Evolutionary conservation across 2,113 vertebrate genomes (phyloP).

Genomic region (Lampris megalopsis): DNA sequence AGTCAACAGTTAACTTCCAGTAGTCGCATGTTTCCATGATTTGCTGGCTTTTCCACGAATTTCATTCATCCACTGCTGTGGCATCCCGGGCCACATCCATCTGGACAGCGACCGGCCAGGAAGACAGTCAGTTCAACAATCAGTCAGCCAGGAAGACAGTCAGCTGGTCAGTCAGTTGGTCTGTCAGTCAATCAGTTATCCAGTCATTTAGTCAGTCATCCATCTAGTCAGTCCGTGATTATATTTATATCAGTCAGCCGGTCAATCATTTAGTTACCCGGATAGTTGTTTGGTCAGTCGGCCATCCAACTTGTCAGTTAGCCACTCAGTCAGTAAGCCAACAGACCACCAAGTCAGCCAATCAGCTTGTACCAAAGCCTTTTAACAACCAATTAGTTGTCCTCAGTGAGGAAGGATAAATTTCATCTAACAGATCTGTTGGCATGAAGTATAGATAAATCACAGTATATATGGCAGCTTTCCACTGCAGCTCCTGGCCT

Average conservation of each 20-base stretch:
- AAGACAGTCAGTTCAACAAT: too few relatives aligned
- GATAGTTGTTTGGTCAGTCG: conserved; percentile 1
- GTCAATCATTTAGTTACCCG: not conserved
- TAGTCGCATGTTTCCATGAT: not conserved
- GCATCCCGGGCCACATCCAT: not conserved
- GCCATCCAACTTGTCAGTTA: conserved; percentile 4
- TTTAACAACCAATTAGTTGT: conserved; percentile 38
- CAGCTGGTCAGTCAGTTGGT: conserved; percentile 14
- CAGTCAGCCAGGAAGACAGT: too few relatives aligned
- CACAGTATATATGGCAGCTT: conserved; percentile 32
- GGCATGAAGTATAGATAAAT: conserved; percentile 38
- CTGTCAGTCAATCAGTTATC: conserved; percentile 33
- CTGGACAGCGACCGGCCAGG: too few relatives aligned
- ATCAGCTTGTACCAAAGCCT: too few relatives aligned
- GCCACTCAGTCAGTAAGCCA: conserved; percentile 26
- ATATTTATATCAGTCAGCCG: too few relatives aligned
- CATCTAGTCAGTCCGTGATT: too few relatives aligned
- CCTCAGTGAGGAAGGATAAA: conserved; percentile 52
- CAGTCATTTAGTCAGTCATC: conserved; percentile 22
- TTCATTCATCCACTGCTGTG: not conserved
- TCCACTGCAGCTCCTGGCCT: conserved; percentile 35
- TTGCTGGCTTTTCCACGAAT: not conserved
- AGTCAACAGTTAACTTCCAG: not conserved
- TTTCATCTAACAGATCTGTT: conserved; percentile 53
- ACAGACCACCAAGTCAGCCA: conserved; percentile 35